Conservation (phyloP, 2,797 vertebrate genomes). For the Etheostoma perlongum region DNA sequence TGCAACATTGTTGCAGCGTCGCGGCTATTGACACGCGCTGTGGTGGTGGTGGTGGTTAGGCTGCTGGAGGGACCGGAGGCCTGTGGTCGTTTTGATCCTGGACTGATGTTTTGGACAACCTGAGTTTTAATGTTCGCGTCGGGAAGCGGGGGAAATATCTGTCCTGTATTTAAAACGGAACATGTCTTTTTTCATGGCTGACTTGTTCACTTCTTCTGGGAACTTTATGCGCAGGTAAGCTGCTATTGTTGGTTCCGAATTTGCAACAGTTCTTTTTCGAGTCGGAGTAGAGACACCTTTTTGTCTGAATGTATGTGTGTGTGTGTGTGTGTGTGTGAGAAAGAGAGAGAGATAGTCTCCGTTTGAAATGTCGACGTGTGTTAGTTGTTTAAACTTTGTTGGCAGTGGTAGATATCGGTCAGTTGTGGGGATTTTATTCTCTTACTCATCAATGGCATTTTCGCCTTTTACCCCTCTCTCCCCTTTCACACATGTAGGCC, state of each 20-base stretch:
- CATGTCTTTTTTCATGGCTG: conserved; percentile 95
- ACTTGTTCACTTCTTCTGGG: conserved; percentile 96
- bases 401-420: conserved; percentile 26
- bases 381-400: conserved; percentile 66
- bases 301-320: background rate
- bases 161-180: conserved; percentile 85
- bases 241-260: conserved; percentile 27
- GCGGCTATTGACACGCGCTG: conserved; percentile 77
- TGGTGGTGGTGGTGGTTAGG: conserved; percentile 57
- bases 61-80: conserved; percentile 74
- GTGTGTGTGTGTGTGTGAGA: background rate
- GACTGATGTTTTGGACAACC: conserved; percentile 71
- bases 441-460: conserved; percentile 37
- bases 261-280: conserved; percentile 41
- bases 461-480: conserved; percentile 5
- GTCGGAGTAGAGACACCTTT: background rate
- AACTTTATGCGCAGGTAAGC: conserved; percentile 95
- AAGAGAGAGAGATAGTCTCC: background rate
- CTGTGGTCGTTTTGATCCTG: conserved; percentile 73
- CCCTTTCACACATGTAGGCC: background rate
- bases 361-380: conserved; percentile 32
- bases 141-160: conserved; percentile 70
- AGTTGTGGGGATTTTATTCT: conserved; percentile 44
- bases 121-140: conserved; percentile 82
- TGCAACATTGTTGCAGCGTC: conserved; percentile 78